Conservation (phyloP, 2,797 vertebrate species). For the Meda fulgida region DNA sequence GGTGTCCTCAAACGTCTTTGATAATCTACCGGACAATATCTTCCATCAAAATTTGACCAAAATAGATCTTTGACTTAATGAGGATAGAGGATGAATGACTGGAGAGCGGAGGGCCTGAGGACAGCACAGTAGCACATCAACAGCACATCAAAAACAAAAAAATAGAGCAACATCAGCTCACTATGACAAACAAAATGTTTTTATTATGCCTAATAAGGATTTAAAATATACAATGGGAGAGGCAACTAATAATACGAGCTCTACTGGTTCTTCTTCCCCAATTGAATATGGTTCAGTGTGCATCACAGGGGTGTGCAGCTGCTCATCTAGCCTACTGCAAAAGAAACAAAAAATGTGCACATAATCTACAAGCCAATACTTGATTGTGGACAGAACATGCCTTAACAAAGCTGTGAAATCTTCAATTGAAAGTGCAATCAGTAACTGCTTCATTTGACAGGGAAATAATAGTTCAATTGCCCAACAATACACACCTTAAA, state of each 20-base stretch:
- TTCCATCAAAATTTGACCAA: not conserved
- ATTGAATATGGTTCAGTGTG: not conserved
- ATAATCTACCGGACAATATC: not conserved
- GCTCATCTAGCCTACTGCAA: not conserved
- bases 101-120: not conserved
- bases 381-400: not conserved
- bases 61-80: not conserved
- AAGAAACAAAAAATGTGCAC: not conserved
- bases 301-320: not conserved
- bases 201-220: not conserved
- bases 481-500: slow-evolving; percentile 4
- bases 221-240: not conserved
- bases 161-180: not conserved
- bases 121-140: not conserved
- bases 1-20: not conserved
- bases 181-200: not conserved
- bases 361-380: not conserved
- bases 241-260: not conserved
- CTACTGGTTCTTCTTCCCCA: slow-evolving; percentile 29
- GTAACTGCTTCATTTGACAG: not conserved
- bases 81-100: slow-evolving; percentile 19
- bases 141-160: slow-evolving; percentile 9
- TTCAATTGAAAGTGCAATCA: not conserved
- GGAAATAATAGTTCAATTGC: not conserved
- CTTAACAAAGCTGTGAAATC: not conserved